A percentile compares a stretch with the other conserved stretches of the same genome.
phyloP scores from a whole-genome alignment of 2,888 invertebrate species.

The Pachliopta kotzebuea region DNA sequence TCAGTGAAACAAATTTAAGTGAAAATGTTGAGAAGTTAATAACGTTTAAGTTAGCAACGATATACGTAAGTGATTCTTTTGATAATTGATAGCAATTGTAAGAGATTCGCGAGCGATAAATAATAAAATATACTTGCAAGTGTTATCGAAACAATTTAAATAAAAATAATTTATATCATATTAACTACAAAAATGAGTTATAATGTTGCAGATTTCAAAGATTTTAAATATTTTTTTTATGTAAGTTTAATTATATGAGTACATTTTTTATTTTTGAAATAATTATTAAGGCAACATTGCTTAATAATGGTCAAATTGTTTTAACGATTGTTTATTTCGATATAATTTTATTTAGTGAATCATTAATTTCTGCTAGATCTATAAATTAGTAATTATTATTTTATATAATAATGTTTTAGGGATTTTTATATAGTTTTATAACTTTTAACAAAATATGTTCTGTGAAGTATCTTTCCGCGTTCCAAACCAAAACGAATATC shows the following conservation, averaged over 20 bases:
- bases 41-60: not conserved
- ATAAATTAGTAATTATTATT: too few species aligned
- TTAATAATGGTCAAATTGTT: not conserved
- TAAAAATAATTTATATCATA: not conserved
- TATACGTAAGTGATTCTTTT: constrained; percentile 1
- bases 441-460: too few species aligned
- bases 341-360: not conserved
- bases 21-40: constrained; percentile 42
- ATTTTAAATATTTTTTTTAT: too few species aligned
- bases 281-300: not conserved
- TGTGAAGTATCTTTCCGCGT: too few species aligned
- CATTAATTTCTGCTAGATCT: too few species aligned
- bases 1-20: constrained; percentile 38
- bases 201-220: not conserved
- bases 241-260: too few species aligned
- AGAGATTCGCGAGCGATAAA: not conserved
- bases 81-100: not conserved
- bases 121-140: not conserved
- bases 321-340: not conserved
- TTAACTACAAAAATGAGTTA: not conserved
- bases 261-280: too few species aligned
- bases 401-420: too few species aligned
- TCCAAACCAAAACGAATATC: too few species aligned
- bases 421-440: too few species aligned
- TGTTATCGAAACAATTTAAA: too few species aligned